Percentiles rank a stretch among this genome's conserved stretches.
phyloP scores from a whole-genome alignment of 2,888 invertebrate species.

The Andrena praecox region DNA sequence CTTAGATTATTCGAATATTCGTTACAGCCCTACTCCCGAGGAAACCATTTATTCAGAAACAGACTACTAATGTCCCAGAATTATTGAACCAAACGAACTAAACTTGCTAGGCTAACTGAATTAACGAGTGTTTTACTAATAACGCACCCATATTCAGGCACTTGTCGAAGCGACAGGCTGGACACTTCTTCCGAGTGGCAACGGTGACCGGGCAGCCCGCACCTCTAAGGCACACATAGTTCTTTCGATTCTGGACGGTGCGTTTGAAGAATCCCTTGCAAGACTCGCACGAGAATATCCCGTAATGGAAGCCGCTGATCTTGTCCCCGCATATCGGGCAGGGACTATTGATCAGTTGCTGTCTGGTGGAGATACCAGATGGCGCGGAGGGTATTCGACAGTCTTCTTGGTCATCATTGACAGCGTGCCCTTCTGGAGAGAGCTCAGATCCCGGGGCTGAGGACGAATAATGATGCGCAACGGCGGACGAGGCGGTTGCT shows the following conservation, averaged over 20 bases:
- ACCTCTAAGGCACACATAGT: constrained; percentile 96
- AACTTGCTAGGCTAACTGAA: neutral
- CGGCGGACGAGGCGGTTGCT: constrained; percentile 68
- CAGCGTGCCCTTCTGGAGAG: constrained; percentile 75
- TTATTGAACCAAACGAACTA: too few species aligned
- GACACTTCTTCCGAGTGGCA: constrained; percentile 97
- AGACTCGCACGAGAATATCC: constrained; percentile 98
- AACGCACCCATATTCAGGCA: constrained; percentile 93
- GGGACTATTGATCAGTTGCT: constrained; percentile 96
- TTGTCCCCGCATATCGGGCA: constrained; percentile 98
- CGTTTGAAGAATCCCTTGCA: constrained; percentile 99
- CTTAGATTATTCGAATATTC: too few species aligned
- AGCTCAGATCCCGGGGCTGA: constrained; percentile 75
- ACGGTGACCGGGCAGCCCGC: constrained; percentile 97
- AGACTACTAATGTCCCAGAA: too few species aligned
- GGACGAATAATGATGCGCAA: constrained; percentile 75
- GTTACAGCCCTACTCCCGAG: too few species aligned
- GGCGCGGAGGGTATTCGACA: constrained; percentile 86
- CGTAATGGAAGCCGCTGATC: constrained; percentile 98
- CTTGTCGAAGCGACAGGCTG: constrained; percentile 98
- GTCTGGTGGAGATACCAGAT: constrained; percentile 92
- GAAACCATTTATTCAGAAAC: too few species aligned
- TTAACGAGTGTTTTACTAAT: neutral
- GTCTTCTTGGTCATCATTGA: constrained; percentile 76
- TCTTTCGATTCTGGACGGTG: constrained; percentile 99